These are phyloP conservation scores for Myotis daubentonii DNA, from an alignment of 2,797 vertebrate species.

Conservation along the genomic window DNA sequence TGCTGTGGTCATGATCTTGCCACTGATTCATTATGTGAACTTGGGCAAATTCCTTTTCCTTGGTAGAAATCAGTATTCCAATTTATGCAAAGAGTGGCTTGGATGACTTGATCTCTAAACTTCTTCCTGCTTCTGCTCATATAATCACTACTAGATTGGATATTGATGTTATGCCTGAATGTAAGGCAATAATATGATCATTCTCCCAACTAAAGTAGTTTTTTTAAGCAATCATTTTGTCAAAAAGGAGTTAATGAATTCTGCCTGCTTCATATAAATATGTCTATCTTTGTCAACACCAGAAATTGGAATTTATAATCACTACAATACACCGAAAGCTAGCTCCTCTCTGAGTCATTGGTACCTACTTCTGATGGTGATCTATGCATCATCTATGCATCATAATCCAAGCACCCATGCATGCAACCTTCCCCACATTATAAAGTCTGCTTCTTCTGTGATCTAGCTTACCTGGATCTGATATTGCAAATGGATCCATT, in stretches of 20 bases:
- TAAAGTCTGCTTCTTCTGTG: not conserved
- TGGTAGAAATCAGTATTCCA: not conserved
- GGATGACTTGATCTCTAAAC: not conserved
- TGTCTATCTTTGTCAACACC: slow-evolving; percentile 44
- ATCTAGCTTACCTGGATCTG: not conserved
- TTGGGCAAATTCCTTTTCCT: not conserved
- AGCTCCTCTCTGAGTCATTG: slow-evolving; percentile 5
- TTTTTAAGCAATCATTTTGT: slow-evolving; percentile 59
- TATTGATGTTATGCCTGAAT: slow-evolving; percentile 1
- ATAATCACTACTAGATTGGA: not conserved
- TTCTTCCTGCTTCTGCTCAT: not conserved
- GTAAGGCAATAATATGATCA: not conserved
- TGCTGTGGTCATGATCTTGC: not conserved
- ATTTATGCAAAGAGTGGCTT: not conserved
- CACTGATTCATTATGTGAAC: not conserved
- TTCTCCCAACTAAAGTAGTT: not conserved
- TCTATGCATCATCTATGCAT: not conserved
- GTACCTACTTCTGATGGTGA: slow-evolving; percentile 11
- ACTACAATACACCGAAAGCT: not conserved
- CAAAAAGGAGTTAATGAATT: slow-evolving; percentile 36
- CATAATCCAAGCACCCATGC: not conserved
- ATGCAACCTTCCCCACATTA: not conserved
- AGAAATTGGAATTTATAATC: slow-evolving; percentile 35
- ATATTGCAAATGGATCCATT: not conserved
- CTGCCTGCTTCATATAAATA: slow-evolving; percentile 23